Evolutionary conservation across 2,888 invertebrate species (phyloP), one percentile per base, ranked within the genome.

Genomic region (Ophion obscuratus): DNA sequence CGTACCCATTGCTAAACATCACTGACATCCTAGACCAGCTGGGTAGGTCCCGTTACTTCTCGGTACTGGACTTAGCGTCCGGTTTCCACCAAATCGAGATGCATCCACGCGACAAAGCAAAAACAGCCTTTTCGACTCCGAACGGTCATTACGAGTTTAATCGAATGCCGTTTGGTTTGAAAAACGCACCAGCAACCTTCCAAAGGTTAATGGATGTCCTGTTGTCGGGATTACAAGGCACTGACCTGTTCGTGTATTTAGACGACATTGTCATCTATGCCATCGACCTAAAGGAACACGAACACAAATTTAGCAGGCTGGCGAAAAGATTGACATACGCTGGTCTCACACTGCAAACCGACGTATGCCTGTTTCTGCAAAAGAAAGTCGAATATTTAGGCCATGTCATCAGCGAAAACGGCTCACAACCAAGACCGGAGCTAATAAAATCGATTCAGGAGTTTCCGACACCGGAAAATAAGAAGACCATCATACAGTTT

Each of bases 31-130:
- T n/a, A n/a, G n/a, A n/a, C n/a, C n/a, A n/a, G n/a, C n/a, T n/a
- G n/a, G n/a, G n/a, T n/a, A n/a, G n/a, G n/a, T n/a, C n/a, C n/a
- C n/a, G n/a, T n/a, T n/a, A n/a, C n/a, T n/a, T n/a, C n/a, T n/a
- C n/a, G n/a, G n/a, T n/a, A n/a, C n/a, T n/a, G n/a, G n/a, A n/a
- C n/a, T n/a, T n/a, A n/a, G n/a, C n/a, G n/a, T n/a, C n/a, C n/a
- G n/a, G n/a, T n/a, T n/a, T n/a, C 64, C 89, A 91, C 68, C 90
- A 90, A 75, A 87, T 89, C n/a, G 87, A 88, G 20, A 83, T 87
- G 84, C 76, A 84, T 40, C 40, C 59, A 6, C 14, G 68, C 59
- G 64, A 82, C 53, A 44, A 76, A 14, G 24, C 78, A 0, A 83
- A 86, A 70, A 87, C 81, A 24, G 74, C 82, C 0, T 86, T 87